Evolutionary conservation across 2,113 vertebrate species (phyloP).

Genomic region (Cyprinus carpio): DNA sequence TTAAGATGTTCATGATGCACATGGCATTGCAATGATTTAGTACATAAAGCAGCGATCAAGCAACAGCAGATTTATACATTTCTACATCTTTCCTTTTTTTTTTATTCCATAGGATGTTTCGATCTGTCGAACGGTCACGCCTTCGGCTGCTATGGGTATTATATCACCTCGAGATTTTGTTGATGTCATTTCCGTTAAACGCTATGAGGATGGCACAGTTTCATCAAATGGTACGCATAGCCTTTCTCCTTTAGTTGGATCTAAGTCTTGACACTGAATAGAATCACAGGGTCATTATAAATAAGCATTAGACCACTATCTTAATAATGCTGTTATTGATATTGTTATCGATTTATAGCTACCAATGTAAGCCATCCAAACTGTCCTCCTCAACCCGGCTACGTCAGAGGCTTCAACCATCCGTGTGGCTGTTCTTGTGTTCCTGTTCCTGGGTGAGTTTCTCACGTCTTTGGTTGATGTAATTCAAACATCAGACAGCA

Average conservation of each 20-base stretch:
- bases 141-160: constrained; percentile 90
- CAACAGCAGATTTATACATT: neutral
- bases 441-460: constrained; percentile 86
- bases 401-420: constrained; percentile 89
- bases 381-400: constrained; percentile 81
- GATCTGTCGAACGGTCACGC: constrained; percentile 85
- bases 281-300: neutral
- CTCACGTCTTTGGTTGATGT: neutral
- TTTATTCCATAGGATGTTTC: constrained; percentile 74
- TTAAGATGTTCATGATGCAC: neutral
- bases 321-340: neutral
- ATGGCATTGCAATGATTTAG: neutral
- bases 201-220: constrained; percentile 85
- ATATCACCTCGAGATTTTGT: constrained; percentile 95
- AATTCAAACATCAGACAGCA: constrained; percentile 35
- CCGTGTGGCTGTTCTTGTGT: constrained; percentile 90
- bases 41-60: neutral
- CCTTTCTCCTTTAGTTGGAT: neutral
- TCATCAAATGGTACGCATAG: constrained; percentile 85
- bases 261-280: neutral
- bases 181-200: constrained; percentile 84
- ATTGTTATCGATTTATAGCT: constrained; percentile 71
- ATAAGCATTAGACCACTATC: neutral
- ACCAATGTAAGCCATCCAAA: constrained; percentile 80
- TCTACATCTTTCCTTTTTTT: constrained; percentile 52